phyloP scores from a whole-genome alignment of 2,797 vertebrate species.

The Acrossocheilus fasciatus region DNA sequence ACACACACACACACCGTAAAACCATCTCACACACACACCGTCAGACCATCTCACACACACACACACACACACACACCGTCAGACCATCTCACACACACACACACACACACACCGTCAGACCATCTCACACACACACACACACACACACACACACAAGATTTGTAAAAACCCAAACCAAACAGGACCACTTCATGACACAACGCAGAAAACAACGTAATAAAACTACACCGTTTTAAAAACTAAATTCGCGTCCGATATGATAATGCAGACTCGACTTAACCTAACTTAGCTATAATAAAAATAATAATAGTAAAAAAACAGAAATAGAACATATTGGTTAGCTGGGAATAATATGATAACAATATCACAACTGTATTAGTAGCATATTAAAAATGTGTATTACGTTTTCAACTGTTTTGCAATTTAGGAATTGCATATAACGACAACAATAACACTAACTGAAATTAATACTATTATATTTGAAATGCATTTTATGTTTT shows the following conservation, averaged over 20 bases:
- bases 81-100: conserved; percentile 48
- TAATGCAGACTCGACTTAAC: not conserved
- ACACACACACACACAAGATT: not conserved
- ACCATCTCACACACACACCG: no score
- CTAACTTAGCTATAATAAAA: no score
- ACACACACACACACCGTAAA: no score
- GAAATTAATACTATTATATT: not conserved
- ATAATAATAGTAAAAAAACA: no score
- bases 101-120: conserved; percentile 65
- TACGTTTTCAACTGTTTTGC: no score
- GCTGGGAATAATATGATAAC: no score
- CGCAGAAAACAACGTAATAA: not conserved
- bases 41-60: no score
- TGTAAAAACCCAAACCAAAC: not conserved
- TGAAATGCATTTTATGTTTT: no score
- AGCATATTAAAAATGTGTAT: no score
- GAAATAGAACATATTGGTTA: no score
- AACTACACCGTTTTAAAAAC: not conserved
- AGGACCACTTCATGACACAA: not conserved
- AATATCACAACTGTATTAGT: not conserved
- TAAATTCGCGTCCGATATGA: not conserved
- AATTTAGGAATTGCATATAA: not conserved
- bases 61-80: conserved; percentile 55
- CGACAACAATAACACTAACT: not conserved
- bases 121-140: not conserved